Conservation (phyloP, 2,888 invertebrate genomes). For the Eurois occulta region DNA sequence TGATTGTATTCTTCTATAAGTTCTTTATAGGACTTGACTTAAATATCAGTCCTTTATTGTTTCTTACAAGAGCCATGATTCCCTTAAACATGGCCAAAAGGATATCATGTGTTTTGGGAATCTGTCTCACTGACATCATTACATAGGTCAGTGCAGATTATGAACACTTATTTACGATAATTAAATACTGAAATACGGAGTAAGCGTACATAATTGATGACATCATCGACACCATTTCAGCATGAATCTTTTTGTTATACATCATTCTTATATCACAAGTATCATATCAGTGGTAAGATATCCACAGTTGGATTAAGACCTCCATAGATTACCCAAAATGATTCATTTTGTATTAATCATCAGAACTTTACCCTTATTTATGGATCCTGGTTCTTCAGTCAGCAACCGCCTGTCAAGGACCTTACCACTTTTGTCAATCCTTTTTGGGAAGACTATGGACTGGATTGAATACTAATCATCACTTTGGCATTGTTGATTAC, state of each 20-base stretch:
- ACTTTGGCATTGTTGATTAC: constrained; percentile 1
- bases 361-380: not conserved
- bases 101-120: constrained; percentile 41
- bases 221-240: constrained; percentile 9
- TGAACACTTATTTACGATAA: constrained; percentile 23
- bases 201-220: constrained; percentile 7
- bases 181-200: constrained; percentile 24
- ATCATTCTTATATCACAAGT: not conserved
- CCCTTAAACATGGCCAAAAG: constrained; percentile 6
- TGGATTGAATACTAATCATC: constrained; percentile 26
- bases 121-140: constrained; percentile 4
- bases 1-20: not conserved
- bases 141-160: constrained; percentile 46
- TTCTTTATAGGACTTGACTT: not conserved
- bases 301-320: not conserved
- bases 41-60: not conserved
- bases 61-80: constrained; percentile 19
- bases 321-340: not conserved
- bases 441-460: not conserved
- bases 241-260: not conserved
- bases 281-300: constrained; percentile 9
- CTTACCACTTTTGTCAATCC: not conserved
- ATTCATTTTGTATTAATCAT: constrained; percentile 23
- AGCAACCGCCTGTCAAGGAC: constrained; percentile 21
- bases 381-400: constrained; percentile 15